Base-by-base conservation (phyloP, 2,797 vertebrate genomes). In the Phrynocephalus forsythii region DNA sequence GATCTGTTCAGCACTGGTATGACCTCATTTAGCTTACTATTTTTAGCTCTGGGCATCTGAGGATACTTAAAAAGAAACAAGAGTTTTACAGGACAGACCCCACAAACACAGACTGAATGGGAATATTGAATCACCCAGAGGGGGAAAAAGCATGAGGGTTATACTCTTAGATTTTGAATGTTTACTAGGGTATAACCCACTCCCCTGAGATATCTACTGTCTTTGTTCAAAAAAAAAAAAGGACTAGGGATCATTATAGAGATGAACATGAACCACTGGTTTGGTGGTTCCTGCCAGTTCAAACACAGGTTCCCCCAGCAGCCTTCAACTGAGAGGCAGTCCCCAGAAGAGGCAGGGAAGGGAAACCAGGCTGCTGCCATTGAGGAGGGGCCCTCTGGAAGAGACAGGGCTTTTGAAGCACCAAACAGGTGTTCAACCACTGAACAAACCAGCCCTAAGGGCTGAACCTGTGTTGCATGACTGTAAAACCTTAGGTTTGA, bases 21-120 rank as follows among this genome's bases (percentile, higher is more conserved):
- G 86, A 82, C 79, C 86, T 82, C 26, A 82, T 87, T 87, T 68
- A 87, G 71, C 67, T 82, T 73, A 66, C 79, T 87, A 87, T 82
- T 87, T 82, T 82, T 87, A 87, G 86, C 67, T 87, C 71, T 75
- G 71, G 78, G 38, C 71, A 82, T 67, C 79, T 76, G 79, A 75
- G 86, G 86, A 87, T 73, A 82, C 38, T 33, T 67, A n/a, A 5
- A 33, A 67, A 76, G 79, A 87, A 26, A 87, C 16, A 82, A 50
- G 71, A 76, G 38, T 87, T 86, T 52, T 56, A 3, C 69, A 87
- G 48, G 71, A n/a, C 76, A 86, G 79, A 11, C 22, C 28, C 15
- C 66, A 81, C 66, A 69, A 86, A 82, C 7, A 66, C 69, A 82
- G 79, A 79, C 11, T 24, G 71, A 66, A 30, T 3, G n/a, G n/a